phyloP scores from a whole-genome alignment of 2,888 invertebrate genomes.

The Polydesmus complanatus region DNA sequence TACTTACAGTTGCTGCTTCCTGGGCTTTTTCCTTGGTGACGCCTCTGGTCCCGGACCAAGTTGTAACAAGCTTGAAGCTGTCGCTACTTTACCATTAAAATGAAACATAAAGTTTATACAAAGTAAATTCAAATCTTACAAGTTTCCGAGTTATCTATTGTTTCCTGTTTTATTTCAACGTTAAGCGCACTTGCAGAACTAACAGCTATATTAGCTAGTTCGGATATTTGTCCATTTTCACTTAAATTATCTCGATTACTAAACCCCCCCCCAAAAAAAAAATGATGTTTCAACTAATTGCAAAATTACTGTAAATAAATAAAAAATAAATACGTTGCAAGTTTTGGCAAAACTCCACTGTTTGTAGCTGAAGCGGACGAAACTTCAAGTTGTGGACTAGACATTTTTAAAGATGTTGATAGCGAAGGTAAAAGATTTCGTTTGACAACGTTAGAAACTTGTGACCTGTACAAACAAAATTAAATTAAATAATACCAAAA shows the following conservation, averaged over 20 bases:
- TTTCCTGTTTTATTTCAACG: conserved; percentile 14
- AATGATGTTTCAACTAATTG: no score
- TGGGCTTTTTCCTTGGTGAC: conserved; percentile 76
- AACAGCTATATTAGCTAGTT: conserved; percentile 5
- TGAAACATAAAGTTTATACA: conserved; percentile 23
- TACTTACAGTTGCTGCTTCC: conserved; percentile 73
- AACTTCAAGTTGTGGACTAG: background rate
- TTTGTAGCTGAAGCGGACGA: background rate
- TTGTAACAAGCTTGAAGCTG: background rate
- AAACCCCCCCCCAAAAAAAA: no score
- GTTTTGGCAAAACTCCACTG: background rate
- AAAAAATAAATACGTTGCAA: background rate
- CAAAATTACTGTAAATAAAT: no score
- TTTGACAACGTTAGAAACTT: conserved; percentile 10
- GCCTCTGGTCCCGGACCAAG: conserved; percentile 32
- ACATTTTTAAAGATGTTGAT: background rate
- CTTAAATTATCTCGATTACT: background rate
- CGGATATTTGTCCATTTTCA: conserved; percentile 13
- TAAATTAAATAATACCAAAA: background rate
- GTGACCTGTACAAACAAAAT: conserved; percentile 26
- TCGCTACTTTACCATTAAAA: background rate
- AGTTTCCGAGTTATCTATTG: conserved; percentile 11
- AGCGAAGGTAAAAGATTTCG: background rate
- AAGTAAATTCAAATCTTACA: background rate
- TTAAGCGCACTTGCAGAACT: conserved; percentile 2